phyloP scores from a whole-genome alignment of 2,888 invertebrate species.

The Petrolisthes manimaculis region DNA sequence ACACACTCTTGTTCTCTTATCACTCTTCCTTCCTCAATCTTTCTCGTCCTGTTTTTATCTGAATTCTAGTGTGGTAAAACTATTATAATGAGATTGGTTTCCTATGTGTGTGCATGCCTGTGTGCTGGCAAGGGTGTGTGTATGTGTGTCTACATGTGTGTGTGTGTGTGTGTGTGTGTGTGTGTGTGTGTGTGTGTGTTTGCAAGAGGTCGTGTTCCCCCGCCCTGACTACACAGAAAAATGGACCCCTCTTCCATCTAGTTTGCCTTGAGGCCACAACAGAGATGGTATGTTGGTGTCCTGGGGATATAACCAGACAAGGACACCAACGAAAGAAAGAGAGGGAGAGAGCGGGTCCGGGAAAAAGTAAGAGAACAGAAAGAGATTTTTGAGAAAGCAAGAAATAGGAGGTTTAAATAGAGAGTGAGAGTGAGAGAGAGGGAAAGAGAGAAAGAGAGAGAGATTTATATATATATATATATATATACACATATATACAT shows the following conservation, averaged over 20 bases:
- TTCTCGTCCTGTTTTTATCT: neutral
- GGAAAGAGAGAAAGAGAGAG: neutral
- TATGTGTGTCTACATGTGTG: too few relatives aligned
- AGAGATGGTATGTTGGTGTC: too few relatives aligned
- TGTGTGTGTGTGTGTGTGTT: conserved; percentile 16
- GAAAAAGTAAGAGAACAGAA: neutral
- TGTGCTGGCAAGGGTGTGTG: too few relatives aligned
- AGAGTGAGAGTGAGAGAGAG: neutral
- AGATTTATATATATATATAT: neutral
- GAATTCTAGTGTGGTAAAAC: neutral
- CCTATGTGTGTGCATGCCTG: neutral
- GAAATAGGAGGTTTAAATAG: neutral
- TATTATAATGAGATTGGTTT: neutral
- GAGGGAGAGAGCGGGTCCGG: neutral
- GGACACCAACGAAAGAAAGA: neutral
- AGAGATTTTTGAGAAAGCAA: neutral
- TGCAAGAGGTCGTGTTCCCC: neutral
- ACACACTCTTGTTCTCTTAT: neutral
- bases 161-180: conserved; percentile 4
- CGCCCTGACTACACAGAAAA: too few relatives aligned
- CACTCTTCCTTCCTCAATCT: neutral
- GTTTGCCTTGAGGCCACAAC: too few relatives aligned
- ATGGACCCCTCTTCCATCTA: too few relatives aligned
- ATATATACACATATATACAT: neutral
- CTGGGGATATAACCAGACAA: too few relatives aligned